A percentile compares a stretch with the other conserved stretches of the same genome.
Evolutionary conservation across 2,113 vertebrate species (phyloP).

Genomic region (Opisthocomus hoazin): DNA sequence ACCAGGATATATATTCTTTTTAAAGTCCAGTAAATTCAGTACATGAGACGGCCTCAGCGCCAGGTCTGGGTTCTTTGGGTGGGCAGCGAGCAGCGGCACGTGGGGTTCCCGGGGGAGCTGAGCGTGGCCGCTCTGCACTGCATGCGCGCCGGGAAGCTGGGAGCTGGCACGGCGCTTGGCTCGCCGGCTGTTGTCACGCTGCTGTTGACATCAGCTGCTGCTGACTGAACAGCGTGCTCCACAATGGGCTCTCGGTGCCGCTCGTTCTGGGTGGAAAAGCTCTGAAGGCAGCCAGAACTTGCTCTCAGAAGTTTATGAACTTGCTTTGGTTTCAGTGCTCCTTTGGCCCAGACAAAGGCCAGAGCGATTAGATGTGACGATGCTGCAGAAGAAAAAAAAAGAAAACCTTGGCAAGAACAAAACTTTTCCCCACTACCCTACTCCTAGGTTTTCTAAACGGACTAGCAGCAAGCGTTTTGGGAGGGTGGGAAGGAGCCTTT

Average conservation of each 20-base stretch:
- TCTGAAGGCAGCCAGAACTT: not conserved
- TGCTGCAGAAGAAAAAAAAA: not conserved
- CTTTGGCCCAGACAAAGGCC: not conserved
- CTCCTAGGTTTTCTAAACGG: not conserved
- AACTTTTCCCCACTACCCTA: not conserved
- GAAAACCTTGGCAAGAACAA: not conserved
- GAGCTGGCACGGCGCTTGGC: not conserved
- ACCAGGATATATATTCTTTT: not conserved
- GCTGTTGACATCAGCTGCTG: not conserved
- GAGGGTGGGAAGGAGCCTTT: not conserved
- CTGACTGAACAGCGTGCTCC: not conserved
- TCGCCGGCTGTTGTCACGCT: not conserved
- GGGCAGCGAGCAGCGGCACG: fast-evolving
- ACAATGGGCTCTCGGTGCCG: not conserved
- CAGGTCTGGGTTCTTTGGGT: not conserved
- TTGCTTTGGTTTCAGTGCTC: not conserved
- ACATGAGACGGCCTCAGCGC: not conserved
- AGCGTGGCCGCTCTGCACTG: not conserved
- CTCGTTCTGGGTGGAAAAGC: not conserved
- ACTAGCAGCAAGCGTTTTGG: not conserved
- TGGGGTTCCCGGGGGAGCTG: not conserved
- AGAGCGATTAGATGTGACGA: not conserved
- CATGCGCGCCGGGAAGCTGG: not conserved
- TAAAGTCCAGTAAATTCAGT: not conserved
- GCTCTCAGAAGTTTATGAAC: not conserved